Percentiles rank a stretch among this genome's conserved stretches.
Conservation (phyloP, 2,888 invertebrate species). For the Myopa testacea region DNA sequence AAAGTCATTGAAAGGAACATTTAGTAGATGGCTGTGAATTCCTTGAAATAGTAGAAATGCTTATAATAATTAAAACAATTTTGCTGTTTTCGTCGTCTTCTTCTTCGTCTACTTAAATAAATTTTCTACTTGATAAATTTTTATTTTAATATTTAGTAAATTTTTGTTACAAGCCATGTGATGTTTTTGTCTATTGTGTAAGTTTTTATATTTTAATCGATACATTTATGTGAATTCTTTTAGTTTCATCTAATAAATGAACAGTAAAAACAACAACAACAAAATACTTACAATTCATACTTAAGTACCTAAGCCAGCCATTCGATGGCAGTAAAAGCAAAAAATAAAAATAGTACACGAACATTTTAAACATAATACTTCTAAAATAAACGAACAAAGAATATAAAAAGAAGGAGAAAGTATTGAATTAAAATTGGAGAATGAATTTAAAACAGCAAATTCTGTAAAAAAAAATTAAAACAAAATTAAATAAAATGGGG, state of each 20-base stretch:
- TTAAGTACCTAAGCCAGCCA: slow-evolving; percentile 67
- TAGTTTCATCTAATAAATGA: neutral
- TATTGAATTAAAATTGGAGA: slow-evolving; percentile 16
- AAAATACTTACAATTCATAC: slow-evolving; percentile 45
- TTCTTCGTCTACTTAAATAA: no score
- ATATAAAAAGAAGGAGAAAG: neutral
- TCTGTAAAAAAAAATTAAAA: neutral
- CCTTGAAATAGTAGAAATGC: slow-evolving; percentile 41
- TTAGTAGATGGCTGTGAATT: slow-evolving; percentile 56
- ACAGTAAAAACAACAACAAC: neutral
- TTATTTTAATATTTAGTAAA: no score
- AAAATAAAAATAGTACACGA: slow-evolving; percentile 2
- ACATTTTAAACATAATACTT: neutral
- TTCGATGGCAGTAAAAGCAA: slow-evolving; percentile 58
- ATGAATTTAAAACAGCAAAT: slow-evolving; percentile 32
- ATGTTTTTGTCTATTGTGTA: no score
- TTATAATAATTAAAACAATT: no score
- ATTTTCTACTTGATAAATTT: no score
- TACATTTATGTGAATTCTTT: no score
- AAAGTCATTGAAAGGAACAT: slow-evolving; percentile 48
- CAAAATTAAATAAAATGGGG: neutral
- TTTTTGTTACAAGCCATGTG: no score
- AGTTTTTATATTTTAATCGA: no score
- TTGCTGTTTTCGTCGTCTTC: no score
- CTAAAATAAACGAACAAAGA: neutral